A percentile compares a stretch with the other conserved stretches of the same genome.
phyloP scores from a whole-genome alignment of 2,888 invertebrate species.

The Cataglyphis livida region DNA sequence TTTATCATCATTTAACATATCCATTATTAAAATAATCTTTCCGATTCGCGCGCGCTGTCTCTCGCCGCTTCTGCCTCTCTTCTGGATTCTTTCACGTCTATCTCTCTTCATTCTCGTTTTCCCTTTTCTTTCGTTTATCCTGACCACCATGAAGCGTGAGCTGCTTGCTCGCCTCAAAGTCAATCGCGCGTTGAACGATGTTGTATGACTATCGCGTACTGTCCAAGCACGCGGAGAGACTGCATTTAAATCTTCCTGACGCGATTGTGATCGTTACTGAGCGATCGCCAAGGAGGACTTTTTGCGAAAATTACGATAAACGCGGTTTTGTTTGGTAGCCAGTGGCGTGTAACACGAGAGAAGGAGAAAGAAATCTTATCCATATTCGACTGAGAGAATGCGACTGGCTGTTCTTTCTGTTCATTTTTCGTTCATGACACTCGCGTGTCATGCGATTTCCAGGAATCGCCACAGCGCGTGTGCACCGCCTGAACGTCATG shows the following conservation, averaged over 20 bases:
- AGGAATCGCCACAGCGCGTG: conserved; percentile 7
- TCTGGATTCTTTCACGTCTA: conserved; percentile 58
- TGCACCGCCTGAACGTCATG: neutral
- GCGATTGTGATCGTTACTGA: conserved; percentile 33
- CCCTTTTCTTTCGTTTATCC: conserved; percentile 53
- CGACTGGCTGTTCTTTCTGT: neutral
- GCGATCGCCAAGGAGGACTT: conserved; percentile 45
- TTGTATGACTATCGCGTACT: conserved; percentile 28
- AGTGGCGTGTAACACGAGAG: conserved; percentile 46
- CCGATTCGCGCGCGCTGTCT: neutral
- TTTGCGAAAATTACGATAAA: conserved; percentile 64
- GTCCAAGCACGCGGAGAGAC: conserved; percentile 21
- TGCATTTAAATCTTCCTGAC: conserved; percentile 66
- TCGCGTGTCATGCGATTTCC: conserved; percentile 16
- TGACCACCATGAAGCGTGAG: conserved; percentile 70
- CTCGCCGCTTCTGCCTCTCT: neutral
- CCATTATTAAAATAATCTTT: neutral
- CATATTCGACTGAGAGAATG: conserved; percentile 3
- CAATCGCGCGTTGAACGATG: conserved; percentile 67
- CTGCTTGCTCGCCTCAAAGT: conserved; percentile 70
- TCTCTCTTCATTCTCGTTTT: conserved; percentile 47
- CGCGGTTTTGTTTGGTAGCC: conserved; percentile 49
- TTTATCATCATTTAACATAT: too few relatives aligned
- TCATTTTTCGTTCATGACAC: neutral
- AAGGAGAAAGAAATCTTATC: conserved; percentile 6